phyloP scores from a whole-genome alignment of 2,113 vertebrate genomes.

The Catharus minimus region DNA sequence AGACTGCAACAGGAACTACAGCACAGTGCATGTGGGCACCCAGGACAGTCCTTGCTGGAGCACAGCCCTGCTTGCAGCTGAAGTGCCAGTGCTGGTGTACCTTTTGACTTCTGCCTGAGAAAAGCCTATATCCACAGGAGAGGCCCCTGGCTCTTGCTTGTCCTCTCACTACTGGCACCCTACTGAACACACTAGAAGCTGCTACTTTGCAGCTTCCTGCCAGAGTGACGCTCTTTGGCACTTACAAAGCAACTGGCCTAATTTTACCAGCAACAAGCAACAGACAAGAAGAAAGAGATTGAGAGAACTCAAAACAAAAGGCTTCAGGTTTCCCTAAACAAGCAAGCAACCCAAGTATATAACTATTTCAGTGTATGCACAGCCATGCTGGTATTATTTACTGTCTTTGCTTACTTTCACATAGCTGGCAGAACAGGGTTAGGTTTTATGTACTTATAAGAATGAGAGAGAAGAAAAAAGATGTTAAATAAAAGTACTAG shows the following conservation, averaged over 20 bases:
- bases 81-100: not conserved
- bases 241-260: not conserved
- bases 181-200: not conserved
- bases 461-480: not conserved
- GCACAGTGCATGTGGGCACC: rapidly evolving
- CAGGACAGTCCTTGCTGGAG: not conserved
- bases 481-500: not conserved
- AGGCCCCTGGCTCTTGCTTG: not conserved
- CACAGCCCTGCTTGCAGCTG: not conserved
- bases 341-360: not conserved
- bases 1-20: not conserved
- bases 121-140: not conserved
- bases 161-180: not conserved
- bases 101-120: not conserved
- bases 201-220: not conserved
- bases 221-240: not conserved
- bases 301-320: not conserved
- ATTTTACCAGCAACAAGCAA: not conserved
- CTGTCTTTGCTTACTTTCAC: not conserved
- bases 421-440: not conserved
- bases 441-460: not conserved
- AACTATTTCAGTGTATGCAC: not conserved
- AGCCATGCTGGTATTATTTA: not conserved
- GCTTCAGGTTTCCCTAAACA: not conserved
- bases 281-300: not conserved